These are phyloP conservation scores for Microcebus jonahi DNA, from an alignment of 2,113 vertebrate genomes.

Conservation along the genomic window DNA sequence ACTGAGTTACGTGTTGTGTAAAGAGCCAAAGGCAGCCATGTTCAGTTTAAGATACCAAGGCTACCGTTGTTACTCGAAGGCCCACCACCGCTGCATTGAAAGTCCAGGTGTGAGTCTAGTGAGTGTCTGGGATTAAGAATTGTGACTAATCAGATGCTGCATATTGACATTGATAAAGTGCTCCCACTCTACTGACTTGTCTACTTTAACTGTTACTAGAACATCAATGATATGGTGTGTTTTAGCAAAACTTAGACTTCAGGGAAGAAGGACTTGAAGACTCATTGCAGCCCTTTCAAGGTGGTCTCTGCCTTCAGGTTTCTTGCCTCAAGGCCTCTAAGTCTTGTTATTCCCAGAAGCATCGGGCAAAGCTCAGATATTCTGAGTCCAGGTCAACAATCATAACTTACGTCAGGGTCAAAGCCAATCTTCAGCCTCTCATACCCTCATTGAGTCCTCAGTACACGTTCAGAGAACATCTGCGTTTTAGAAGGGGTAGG, in stretches of 20 bases:
- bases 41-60: not conserved
- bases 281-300: not conserved
- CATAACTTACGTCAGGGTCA: not conserved
- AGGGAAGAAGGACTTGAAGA: not conserved
- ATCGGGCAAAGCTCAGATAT: not conserved
- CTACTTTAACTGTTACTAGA: not conserved
- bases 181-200: too few species aligned
- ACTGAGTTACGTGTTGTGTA: fast-evolving
- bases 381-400: not conserved
- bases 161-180: too few species aligned
- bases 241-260: not conserved
- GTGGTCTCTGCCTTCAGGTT: not conserved
- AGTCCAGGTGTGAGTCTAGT: too few species aligned
- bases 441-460: not conserved
- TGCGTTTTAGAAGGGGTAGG: not conserved
- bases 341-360: not conserved
- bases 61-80: not conserved
- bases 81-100: not conserved
- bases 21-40: not conserved
- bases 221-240: not conserved
- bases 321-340: not conserved
- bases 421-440: not conserved
- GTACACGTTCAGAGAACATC: not conserved
- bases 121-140: not conserved
- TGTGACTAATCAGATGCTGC: not conserved